Evolutionary conservation across 2,797 vertebrate genomes (phyloP), one percentile per base, ranked within the genome.

Genomic region (Lithobates pipiens): DNA sequence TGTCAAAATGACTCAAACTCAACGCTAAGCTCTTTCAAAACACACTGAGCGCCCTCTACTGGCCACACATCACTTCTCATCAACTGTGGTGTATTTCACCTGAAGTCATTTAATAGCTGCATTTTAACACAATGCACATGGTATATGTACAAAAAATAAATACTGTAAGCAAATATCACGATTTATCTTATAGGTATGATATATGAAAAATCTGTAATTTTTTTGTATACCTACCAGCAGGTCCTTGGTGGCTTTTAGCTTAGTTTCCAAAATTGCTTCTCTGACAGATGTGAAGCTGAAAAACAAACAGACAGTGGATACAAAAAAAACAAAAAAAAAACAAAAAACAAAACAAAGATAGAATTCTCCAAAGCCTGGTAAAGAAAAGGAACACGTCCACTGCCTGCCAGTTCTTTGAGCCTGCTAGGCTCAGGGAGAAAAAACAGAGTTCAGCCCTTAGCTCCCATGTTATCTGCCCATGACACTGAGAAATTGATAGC

Each of bases 1-100:
- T 86, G 77, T 81, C 34, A 44, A 74, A 88, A 3, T 76, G n/a
- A 86, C 69, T 83, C 67, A 2, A 70, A 34, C 29, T 42, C 67
- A 39, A 71, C 32, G 68, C 44, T 61, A 10, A 80, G 78, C 23
- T 89, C 84, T 89, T 92, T 92, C 84, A 90, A 95, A 95, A 94
- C 92, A 63, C 83, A 73, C 25, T 92, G 93, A 95, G 91, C 91
- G 94, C 94, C 95, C 94, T 95, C 95, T 95, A 89, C 95, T 92
- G 95, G 90, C 86, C 39, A 42, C 10, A 13, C 10, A 74, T 1
- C 9, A 69, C n/a, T 70, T 50, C 2, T 67, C 46, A 84, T 32
- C 86, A 77, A 42, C 69, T 89, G 84, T 81, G 77, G 23, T 73
- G 57, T 29, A 44, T 1, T 25, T 34, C 50, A 39, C 46, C 34